These are phyloP conservation scores for Paedocypris micromegethes DNA, from an alignment of 2,797 vertebrate genomes.

Conservation along the genomic window DNA sequence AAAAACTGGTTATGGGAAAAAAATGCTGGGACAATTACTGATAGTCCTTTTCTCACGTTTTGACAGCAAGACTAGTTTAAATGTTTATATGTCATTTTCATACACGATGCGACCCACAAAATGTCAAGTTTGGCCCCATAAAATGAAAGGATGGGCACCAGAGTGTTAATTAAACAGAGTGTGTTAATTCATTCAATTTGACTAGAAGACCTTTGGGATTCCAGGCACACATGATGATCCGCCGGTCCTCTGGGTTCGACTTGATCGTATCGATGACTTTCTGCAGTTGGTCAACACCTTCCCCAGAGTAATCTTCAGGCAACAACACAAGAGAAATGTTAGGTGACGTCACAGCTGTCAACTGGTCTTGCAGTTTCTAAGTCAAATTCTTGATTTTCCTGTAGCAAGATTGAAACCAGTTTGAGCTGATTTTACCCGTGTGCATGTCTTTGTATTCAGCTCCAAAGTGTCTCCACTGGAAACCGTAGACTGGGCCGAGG, in stretches of 20 bases:
- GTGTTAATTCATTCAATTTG: no score
- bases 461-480: slow-evolving; percentile 97
- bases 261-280: slow-evolving; percentile 90
- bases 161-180: no score
- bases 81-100: no score
- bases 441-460: slow-evolving; percentile 91
- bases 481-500: slow-evolving; percentile 93
- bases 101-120: no score
- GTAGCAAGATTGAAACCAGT: no score
- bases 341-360: background rate
- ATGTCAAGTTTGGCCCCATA: no score
- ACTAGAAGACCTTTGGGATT: slow-evolving; percentile 85
- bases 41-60: no score
- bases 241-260: slow-evolving; percentile 85
- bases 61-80: no score
- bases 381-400: no score
- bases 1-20: no score
- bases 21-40: no score
- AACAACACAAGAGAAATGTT: background rate
- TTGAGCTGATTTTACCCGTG: slow-evolving; percentile 66
- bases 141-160: no score
- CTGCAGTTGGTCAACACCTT: slow-evolving; percentile 93
- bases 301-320: slow-evolving; percentile 81
- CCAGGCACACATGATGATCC: slow-evolving; percentile 97
- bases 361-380: background rate